These are phyloP conservation scores for Epirrita christyi DNA, from an alignment of 2,888 invertebrate genomes.

Conservation along the genomic window DNA sequence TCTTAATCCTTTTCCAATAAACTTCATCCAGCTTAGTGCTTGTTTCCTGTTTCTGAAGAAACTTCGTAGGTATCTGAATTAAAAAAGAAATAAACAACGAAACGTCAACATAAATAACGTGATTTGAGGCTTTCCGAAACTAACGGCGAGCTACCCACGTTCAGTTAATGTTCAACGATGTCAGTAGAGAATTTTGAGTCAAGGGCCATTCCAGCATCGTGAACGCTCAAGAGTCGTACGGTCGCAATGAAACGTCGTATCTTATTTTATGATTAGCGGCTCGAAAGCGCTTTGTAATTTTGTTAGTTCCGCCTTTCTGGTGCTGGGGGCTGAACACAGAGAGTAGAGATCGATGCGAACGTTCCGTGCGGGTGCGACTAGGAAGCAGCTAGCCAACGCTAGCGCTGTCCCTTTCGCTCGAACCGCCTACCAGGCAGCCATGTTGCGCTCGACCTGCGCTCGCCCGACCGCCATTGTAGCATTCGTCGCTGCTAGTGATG, in stretches of 20 bases:
- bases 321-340: conserved; percentile 82
- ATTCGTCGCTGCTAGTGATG: conserved; percentile 81
- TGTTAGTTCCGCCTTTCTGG: conserved; percentile 86
- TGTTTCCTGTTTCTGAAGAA: conserved; percentile 28
- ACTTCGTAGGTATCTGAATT: neutral
- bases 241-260: conserved; percentile 85
- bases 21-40: conserved; percentile 16
- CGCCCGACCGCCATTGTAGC: conserved; percentile 85
- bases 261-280: conserved; percentile 86
- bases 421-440: conserved; percentile 84
- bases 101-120: conserved; percentile 58
- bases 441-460: conserved; percentile 85
- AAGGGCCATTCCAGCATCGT: conserved; percentile 83
- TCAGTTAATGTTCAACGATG: conserved; percentile 75
- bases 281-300: conserved; percentile 85
- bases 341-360: conserved; percentile 84
- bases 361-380: conserved; percentile 75
- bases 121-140: conserved; percentile 65
- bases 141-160: conserved; percentile 60
- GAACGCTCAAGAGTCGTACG: conserved; percentile 83
- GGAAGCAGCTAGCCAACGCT: conserved; percentile 61
- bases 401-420: conserved; percentile 72
- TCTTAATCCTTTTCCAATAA: conserved; percentile 35
- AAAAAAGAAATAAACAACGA: conserved; percentile 13
- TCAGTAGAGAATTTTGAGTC: conserved; percentile 82